Evolutionary conservation across 2,113 vertebrate species (phyloP).

Genomic region (Motacilla alba): DNA sequence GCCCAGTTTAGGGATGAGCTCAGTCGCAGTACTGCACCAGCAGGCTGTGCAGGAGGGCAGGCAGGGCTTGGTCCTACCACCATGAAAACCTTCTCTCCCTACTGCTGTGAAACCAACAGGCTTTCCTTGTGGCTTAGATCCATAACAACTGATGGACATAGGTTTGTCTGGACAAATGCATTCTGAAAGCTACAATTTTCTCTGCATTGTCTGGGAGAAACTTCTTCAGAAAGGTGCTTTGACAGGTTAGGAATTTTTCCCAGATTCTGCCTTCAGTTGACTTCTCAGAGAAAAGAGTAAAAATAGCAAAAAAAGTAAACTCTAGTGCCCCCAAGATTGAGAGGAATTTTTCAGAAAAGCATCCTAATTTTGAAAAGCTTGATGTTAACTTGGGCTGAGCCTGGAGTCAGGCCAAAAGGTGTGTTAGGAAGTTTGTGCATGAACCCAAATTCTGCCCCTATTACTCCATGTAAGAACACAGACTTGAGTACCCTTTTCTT

Average conservation of each 20-base stretch:
- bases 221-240: neutral
- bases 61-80: neutral
- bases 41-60: neutral
- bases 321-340: neutral
- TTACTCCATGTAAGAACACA: neutral
- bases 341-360: neutral
- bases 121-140: neutral
- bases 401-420: neutral
- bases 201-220: neutral
- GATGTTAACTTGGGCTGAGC: neutral
- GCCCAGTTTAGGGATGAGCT: neutral
- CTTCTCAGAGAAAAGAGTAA: neutral
- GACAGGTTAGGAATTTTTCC: constrained; percentile 13
- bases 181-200: neutral
- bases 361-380: neutral
- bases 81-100: neutral
- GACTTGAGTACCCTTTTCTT: neutral
- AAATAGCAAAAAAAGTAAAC: neutral
- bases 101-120: neutral
- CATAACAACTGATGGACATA: neutral
- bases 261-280: neutral
- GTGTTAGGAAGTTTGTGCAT: neutral
- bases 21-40: neutral
- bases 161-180: neutral
- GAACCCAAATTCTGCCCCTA: neutral